A percentile compares a stretch with the other conserved stretches of the same genome.
These are phyloP conservation scores for Heliconius hermathena DNA, from an alignment of 1,140 invertebrate species.

Conservation along the genomic window DNA sequence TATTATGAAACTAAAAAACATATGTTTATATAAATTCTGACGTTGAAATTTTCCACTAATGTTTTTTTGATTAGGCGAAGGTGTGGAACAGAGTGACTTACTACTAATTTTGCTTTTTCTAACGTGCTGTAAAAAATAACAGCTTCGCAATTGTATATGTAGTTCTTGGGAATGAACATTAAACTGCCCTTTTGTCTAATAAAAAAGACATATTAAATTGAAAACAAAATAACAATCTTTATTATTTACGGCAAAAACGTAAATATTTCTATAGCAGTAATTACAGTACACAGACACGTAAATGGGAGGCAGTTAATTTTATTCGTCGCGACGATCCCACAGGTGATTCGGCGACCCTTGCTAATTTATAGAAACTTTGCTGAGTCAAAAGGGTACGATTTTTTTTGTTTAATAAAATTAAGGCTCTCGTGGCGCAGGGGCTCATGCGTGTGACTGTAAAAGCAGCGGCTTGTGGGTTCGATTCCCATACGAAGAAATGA, in stretches of 20 bases:
- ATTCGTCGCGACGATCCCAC: slow-evolving; percentile 42
- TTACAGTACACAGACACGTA: slow-evolving; percentile 41
- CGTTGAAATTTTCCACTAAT: no score
- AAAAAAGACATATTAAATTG: neutral
- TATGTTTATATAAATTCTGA: no score
- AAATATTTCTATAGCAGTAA: slow-evolving; percentile 8
- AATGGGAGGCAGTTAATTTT: slow-evolving; percentile 43
- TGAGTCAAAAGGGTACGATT: neutral
- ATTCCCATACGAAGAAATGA: neutral
- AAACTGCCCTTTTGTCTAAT: neutral
- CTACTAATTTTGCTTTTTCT: no score
- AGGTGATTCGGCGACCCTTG: slow-evolving; percentile 42
- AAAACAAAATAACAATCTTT: neutral
- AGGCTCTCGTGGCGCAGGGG: neutral
- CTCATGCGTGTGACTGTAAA: neutral
- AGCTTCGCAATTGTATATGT: no score
- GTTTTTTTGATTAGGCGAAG: no score
- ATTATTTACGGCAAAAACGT: neutral
- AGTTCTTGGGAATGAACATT: no score
- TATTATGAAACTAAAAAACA: no score
- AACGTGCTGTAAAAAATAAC: no score
- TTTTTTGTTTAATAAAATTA: neutral
- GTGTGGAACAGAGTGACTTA: no score
- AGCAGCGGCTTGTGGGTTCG: neutral
- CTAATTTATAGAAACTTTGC: slow-evolving; percentile 39